Evolutionary conservation across 2,888 invertebrate species (phyloP).

Genomic region (Oscheius myriophilus): DNA sequence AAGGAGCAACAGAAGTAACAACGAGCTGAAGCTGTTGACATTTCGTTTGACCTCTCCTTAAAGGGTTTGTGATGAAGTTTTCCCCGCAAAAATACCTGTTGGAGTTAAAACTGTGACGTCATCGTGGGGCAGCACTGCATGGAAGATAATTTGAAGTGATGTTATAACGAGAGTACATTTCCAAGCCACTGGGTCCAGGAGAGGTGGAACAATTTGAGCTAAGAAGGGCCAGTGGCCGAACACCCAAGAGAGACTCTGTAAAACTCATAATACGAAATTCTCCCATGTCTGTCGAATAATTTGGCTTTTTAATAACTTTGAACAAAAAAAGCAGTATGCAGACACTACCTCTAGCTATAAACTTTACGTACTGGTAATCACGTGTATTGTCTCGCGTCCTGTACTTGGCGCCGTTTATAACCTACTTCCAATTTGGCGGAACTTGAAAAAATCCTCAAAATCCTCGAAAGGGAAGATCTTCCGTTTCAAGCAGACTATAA

Average conservation of each 20-base stretch:
- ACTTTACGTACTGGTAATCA: too few relatives aligned
- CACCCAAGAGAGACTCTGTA: conserved; percentile 42
- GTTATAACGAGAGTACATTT: conserved; percentile 38
- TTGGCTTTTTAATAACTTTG: too few relatives aligned
- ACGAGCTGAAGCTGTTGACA: conserved; percentile 51
- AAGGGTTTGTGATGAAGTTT: background rate
- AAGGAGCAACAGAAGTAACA: conserved; percentile 41
- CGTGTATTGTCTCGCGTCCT: too few relatives aligned
- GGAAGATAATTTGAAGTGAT: conserved; percentile 48
- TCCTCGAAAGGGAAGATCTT: too few relatives aligned
- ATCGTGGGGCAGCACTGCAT: conserved; percentile 50
- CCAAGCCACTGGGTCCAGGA: conserved; percentile 47
- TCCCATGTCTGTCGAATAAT: too few relatives aligned
- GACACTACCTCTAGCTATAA: too few relatives aligned
- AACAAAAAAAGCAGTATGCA: background rate
- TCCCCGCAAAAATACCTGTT: conserved; percentile 26
- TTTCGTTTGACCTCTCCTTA: conserved; percentile 42
- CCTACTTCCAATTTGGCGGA: too few relatives aligned
- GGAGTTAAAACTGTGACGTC: conserved; percentile 39
- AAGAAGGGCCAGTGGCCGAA: conserved; percentile 44
- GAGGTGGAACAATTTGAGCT: conserved; percentile 44
- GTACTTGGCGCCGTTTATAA: too few relatives aligned
- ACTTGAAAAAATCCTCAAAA: too few relatives aligned
- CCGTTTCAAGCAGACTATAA: too few relatives aligned
- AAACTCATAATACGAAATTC: background rate